These are phyloP conservation scores for Lepeophtheirus nordmannii DNA, from an alignment of 2,888 invertebrate species.

Conservation along the genomic window DNA sequence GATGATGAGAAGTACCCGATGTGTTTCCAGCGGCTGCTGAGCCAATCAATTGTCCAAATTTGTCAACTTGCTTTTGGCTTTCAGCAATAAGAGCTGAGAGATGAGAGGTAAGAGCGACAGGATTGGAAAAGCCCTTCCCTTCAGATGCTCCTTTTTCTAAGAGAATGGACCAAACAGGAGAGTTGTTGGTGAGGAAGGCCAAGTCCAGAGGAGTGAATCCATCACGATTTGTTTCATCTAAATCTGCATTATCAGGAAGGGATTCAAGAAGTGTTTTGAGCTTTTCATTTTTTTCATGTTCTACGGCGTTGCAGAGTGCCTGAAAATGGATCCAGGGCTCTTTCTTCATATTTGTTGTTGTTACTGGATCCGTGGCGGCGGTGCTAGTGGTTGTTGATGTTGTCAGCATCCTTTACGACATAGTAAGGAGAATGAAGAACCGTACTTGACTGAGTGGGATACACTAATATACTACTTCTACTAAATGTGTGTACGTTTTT, in stretches of 20 bases:
- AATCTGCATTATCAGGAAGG: slow-evolving; percentile 41
- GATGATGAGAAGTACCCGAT: background rate
- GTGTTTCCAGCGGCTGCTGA: background rate
- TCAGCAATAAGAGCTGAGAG: background rate
- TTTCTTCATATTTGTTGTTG: too few species aligned
- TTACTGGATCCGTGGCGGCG: too few species aligned
- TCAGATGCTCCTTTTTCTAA: slow-evolving; percentile 46
- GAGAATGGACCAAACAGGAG: slow-evolving; percentile 73
- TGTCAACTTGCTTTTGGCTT: slow-evolving; percentile 16
- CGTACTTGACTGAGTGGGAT: too few species aligned
- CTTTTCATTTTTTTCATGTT: slow-evolving; percentile 84
- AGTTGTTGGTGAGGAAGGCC: slow-evolving; percentile 75
- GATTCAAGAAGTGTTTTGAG: slow-evolving; percentile 78
- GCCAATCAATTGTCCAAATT: slow-evolving; percentile 18
- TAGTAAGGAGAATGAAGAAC: too few species aligned
- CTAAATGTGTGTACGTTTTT: too few species aligned
- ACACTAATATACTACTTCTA: too few species aligned
- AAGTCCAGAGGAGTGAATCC: slow-evolving; percentile 79
- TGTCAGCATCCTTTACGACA: too few species aligned
- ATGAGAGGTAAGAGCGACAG: slow-evolving; percentile 4
- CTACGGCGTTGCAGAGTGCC: slow-evolving; percentile 88
- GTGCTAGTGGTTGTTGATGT: too few species aligned
- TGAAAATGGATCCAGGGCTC: slow-evolving; percentile 30
- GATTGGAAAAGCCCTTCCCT: slow-evolving; percentile 31
- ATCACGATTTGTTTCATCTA: slow-evolving; percentile 38